Evolutionary conservation across 1,140 invertebrate species (phyloP), one percentile per base, ranked within the genome.

Genomic region (Zaprionus nigranus): DNA sequence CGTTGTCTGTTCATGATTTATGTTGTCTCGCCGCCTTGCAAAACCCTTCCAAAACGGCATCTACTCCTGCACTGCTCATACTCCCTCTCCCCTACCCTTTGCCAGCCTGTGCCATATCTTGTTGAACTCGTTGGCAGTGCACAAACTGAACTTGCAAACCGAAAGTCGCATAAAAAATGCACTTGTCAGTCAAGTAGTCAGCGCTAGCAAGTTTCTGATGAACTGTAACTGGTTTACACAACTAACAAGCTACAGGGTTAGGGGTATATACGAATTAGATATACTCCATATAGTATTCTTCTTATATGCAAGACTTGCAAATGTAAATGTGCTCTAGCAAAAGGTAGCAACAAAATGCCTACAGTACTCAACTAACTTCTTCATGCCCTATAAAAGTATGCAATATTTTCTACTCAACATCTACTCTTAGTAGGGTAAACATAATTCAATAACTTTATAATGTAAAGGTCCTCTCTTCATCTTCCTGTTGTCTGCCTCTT

Each of bases 1-100:
- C 49, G 83, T 59, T 81, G 81, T 88, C 84, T 88, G 84, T 78
- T 87, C 83, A 84, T 87, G 83, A 87, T 87, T 87, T 88, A 87
- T 87, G 81, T 87, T 88, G 81, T 88, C 74, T 73, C 75, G 68
- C 60, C 75, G 68, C 60, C 79, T 24, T 17, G 54, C 53, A 57
- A 66, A 66, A 56, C 15, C 46, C 66, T 68, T 43, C 15, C 6
- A 9, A n/a, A 46, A 46, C 40, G 11, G 57, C 38, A 68, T 59
- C 56, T 78, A 51, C 46, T 22, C 20, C 9, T n/a, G n/a, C n/a
- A n/a, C n/a, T n/a, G n/a, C n/a, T n/a, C n/a, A n/a, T n/a, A n/a
- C n/a, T 22, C 20, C 9, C 46, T 12, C 3, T 20, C 7, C 7
- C 46, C 22, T 34, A 34, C 30, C 30, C 30, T 9, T 34, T 30